Percentiles rank a stretch among this genome's conserved stretches.
Conservation (phyloP, 2,797 vertebrate genomes). For the Cyclura pinguis region DNA sequence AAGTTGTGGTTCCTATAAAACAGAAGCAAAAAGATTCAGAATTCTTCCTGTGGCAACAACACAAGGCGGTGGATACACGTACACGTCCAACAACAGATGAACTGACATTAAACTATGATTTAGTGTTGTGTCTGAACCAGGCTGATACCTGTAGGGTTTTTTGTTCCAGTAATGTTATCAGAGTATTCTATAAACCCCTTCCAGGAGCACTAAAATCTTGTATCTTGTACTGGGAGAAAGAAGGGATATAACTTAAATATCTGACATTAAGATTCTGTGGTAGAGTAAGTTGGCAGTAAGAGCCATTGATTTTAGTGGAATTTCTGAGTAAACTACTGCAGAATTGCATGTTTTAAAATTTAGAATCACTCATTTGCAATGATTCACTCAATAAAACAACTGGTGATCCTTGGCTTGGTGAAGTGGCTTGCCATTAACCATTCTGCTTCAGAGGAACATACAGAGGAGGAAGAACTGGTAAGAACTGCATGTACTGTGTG, state of each 20-base stretch:
- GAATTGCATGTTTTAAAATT: not conserved
- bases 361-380: not conserved
- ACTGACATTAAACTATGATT: not conserved
- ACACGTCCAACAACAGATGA: not conserved
- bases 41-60: not conserved
- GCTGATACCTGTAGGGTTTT: not conserved
- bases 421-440: too few relatives aligned
- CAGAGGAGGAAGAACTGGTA: too few relatives aligned
- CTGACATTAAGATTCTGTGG: too few relatives aligned
- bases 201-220: not conserved
- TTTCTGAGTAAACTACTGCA: not conserved
- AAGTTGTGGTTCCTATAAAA: too few relatives aligned
- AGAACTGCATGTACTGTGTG: too few relatives aligned
- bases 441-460: too few relatives aligned
- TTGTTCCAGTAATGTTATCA: not conserved
- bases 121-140: too few relatives aligned
- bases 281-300: too few relatives aligned
- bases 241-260: too few relatives aligned
- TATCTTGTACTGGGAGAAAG: not conserved
- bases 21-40: too few relatives aligned
- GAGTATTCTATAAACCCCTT: not conserved
- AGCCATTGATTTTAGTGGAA: too few relatives aligned
- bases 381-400: not conserved
- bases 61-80: not conserved
- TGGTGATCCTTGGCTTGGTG: too few relatives aligned